phyloP scores from a whole-genome alignment of 2,797 vertebrate genomes.

The Amazonetta brasiliensis region DNA sequence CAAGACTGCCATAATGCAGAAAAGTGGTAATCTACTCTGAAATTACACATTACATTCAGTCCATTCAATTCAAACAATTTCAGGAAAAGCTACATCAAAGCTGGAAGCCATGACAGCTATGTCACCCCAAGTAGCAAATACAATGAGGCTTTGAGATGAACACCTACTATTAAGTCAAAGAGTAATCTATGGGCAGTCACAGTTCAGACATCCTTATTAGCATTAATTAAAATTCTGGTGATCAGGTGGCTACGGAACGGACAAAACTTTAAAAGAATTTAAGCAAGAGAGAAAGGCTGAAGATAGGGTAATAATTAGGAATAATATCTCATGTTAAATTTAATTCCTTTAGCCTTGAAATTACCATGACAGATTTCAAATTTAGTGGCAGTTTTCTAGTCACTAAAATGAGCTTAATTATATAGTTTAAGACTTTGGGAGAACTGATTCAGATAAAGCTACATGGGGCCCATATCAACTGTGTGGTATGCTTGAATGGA shows the following conservation, averaged over 20 bases:
- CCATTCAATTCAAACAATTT: not conserved
- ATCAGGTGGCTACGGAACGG: slow-evolving; percentile 14
- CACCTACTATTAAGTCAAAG: slow-evolving; percentile 23
- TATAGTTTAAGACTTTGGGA: not conserved
- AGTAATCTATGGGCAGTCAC: not conserved
- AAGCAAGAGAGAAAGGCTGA: slow-evolving; percentile 18
- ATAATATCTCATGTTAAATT: slow-evolving; percentile 51
- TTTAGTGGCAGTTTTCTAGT: slow-evolving; percentile 55
- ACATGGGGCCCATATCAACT: not conserved
- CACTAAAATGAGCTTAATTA: slow-evolving; percentile 50
- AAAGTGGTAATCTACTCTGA: not conserved
- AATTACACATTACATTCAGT: slow-evolving; percentile 8
- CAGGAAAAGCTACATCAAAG: not conserved
- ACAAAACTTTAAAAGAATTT: slow-evolving; percentile 25
- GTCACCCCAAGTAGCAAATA: slow-evolving; percentile 16
- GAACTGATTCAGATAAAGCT: slow-evolving; percentile 35
- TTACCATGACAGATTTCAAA: slow-evolving; percentile 65
- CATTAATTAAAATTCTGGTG: slow-evolving; percentile 59
- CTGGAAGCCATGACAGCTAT: not conserved
- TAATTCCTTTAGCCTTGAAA: slow-evolving; percentile 62
- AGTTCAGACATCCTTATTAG: slow-evolving; percentile 29
- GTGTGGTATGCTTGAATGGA: not conserved
- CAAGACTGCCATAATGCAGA: not conserved
- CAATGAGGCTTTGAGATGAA: slow-evolving; percentile 10
- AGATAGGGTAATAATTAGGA: slow-evolving; percentile 48